Conservation (phyloP, 2,113 vertebrate species). For the Geothlypis trichas region DNA sequence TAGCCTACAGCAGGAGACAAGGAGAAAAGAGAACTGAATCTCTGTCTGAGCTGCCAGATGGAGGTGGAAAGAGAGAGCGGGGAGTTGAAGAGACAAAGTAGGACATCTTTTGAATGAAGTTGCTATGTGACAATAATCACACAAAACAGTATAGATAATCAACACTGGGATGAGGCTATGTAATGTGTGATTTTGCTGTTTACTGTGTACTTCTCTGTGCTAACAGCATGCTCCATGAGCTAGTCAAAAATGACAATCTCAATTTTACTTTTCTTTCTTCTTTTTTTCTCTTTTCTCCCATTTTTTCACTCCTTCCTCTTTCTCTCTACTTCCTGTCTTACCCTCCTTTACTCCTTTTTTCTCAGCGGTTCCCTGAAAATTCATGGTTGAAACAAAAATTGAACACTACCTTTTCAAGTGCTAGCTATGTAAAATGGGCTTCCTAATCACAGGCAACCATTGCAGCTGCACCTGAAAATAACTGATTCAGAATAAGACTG, state of each 20-base stretch:
- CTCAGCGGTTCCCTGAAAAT: background rate
- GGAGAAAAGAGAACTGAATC: background rate
- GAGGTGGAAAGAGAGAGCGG: background rate
- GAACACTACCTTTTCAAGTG: background rate
- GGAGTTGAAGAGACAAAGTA: background rate
- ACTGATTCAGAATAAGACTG: background rate
- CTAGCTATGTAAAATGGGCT: background rate
- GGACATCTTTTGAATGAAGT: background rate
- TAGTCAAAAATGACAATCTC: background rate
- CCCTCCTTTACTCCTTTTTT: background rate
- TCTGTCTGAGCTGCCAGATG: background rate
- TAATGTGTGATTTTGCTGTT: background rate
- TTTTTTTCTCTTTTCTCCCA: background rate
- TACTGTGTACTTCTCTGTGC: background rate
- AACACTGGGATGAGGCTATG: background rate
- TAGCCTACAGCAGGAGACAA: background rate
- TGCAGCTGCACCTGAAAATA: slow-evolving; percentile 44
- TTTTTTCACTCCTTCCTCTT: background rate
- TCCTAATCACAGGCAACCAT: slow-evolving; percentile 10
- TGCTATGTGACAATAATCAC: background rate
- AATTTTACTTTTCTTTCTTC: background rate
- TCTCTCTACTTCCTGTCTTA: background rate
- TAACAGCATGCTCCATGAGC: background rate
- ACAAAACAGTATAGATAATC: background rate
- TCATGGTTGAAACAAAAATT: background rate